Evolutionary conservation across 1,140 invertebrate genomes (phyloP).

Genomic region (Ruditapes philippinarum): DNA sequence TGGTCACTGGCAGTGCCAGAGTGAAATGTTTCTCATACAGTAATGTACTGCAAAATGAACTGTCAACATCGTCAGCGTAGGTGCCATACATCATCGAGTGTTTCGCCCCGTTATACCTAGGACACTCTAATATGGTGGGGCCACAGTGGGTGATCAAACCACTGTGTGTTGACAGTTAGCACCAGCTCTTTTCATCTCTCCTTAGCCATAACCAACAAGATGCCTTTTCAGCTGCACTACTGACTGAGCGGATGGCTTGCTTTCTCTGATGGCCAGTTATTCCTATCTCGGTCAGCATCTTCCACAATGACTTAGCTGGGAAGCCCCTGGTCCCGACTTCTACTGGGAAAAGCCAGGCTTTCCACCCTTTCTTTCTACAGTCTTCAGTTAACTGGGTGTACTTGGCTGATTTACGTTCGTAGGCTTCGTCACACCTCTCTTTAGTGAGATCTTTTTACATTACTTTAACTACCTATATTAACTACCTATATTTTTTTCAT

Average conservation of each 20-base stretch:
- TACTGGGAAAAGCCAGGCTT: slow-evolving; percentile 53
- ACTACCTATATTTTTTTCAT: too few species aligned
- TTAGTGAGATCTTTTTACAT: too few species aligned
- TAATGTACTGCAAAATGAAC: neutral
- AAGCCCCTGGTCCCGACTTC: slow-evolving; percentile 60
- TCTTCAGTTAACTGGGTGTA: too few species aligned
- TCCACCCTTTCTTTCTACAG: slow-evolving; percentile 47
- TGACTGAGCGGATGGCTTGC: neutral
- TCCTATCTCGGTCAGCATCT: neutral
- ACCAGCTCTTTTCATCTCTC: neutral
- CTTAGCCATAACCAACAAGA: slow-evolving; percentile 23
- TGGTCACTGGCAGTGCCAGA: slow-evolving; percentile 62
- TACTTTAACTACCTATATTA: too few species aligned
- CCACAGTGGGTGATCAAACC: neutral
- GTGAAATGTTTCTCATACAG: too few species aligned
- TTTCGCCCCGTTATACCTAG: slow-evolving; percentile 3
- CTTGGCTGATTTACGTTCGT: too few species aligned
- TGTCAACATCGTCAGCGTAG: neutral
- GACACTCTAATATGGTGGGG: slow-evolving; percentile 14
- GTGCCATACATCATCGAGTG: neutral
- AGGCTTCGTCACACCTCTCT: too few species aligned
- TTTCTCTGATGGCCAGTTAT: neutral
- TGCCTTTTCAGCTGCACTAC: neutral
- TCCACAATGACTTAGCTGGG: slow-evolving; percentile 36
- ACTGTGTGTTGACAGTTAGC: neutral